Evolutionary conservation across 2,888 invertebrate genomes (phyloP).

Genomic region (Dexiosoma caninum): DNA sequence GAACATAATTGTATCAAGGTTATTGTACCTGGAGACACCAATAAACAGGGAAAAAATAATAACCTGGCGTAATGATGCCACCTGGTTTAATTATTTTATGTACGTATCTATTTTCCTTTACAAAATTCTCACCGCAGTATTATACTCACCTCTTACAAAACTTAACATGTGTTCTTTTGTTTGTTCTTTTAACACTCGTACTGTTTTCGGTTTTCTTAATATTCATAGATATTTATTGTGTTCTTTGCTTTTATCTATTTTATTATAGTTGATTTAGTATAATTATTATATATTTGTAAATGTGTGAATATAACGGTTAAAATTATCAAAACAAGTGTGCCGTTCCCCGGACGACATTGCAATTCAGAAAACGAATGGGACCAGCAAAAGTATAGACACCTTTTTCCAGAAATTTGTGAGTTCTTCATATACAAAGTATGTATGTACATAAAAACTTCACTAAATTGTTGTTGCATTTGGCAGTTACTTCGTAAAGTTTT

Average conservation of each 20-base stretch:
- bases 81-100: too few species aligned
- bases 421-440: not conserved
- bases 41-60: not conserved
- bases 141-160: not conserved
- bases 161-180: not conserved
- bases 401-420: constrained; percentile 6
- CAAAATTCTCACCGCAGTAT: not conserved
- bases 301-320: not conserved
- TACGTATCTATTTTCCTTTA: too few species aligned
- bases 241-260: not conserved
- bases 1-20: too few species aligned
- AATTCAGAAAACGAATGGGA: not conserved
- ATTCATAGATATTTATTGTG: not conserved
- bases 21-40: too few species aligned
- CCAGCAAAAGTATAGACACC: not conserved
- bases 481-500: too few species aligned
- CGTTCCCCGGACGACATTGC: not conserved
- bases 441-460: too few species aligned
- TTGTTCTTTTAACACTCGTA: not conserved
- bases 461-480: too few species aligned
- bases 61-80: too few species aligned
- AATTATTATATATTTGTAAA: not conserved
- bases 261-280: not conserved
- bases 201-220: constrained; percentile 16
- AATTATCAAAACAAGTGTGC: not conserved